Evolutionary conservation across 2,888 invertebrate species (phyloP).

Genomic region (Tortrix viridana): DNA sequence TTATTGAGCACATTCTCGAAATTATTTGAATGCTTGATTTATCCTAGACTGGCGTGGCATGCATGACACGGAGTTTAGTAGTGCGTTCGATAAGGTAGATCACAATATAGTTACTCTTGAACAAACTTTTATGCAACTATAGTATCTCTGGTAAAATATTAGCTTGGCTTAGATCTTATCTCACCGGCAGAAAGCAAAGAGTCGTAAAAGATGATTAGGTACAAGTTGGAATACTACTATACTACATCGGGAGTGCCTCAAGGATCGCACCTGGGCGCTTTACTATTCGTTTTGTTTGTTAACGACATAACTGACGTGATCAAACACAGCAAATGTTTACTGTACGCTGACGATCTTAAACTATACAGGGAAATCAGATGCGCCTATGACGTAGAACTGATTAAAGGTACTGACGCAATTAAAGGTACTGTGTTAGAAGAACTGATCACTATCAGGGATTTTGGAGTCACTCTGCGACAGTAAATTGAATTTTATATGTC

Average conservation of each 20-base stretch:
- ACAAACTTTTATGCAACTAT: not conserved
- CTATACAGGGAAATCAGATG: not conserved
- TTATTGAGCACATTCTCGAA: not conserved
- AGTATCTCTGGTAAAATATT: not conserved
- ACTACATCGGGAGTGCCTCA: constrained; percentile 5
- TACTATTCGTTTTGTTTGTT: too few relatives aligned
- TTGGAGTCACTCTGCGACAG: too few relatives aligned
- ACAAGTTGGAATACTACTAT: not conserved
- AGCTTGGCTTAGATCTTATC: not conserved
- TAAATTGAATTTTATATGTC: too few relatives aligned
- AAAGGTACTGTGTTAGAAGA: too few relatives aligned
- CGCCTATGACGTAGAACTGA: not conserved
- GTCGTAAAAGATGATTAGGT: constrained; percentile 8
- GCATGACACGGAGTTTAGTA: not conserved
- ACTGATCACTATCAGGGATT: too few relatives aligned
- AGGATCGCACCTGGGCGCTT: too few relatives aligned
- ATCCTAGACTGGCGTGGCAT: not conserved
- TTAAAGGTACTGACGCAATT: not conserved
- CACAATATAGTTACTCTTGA: not conserved
- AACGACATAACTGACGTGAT: too few relatives aligned
- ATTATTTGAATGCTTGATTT: not conserved
- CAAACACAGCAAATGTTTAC: too few relatives aligned
- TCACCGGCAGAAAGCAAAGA: not conserved
- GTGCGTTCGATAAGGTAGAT: constrained; percentile 9
- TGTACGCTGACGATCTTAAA: too few relatives aligned